Base-by-base conservation (phyloP, 2,113 vertebrate genomes). In the Zeus faber region DNA sequence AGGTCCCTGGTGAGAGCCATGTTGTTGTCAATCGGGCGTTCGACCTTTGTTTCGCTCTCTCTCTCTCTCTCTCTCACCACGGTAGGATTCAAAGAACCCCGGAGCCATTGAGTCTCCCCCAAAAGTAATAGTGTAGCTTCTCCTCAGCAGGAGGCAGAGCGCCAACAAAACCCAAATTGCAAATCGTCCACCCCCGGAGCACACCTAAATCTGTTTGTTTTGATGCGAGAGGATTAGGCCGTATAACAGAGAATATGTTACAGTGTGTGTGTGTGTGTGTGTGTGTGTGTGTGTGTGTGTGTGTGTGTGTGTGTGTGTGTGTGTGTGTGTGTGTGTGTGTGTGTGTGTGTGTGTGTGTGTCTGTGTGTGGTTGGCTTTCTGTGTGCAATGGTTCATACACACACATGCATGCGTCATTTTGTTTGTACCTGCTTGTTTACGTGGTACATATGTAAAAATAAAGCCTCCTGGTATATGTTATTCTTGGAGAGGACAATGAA, bases 41-140 rank as follows among this genome's bases (percentile, higher is more conserved):
- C 43, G 6, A 24, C 22, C 7, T 24, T 22, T 22, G 8, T 44
- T 7, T 43, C 14, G 8, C 4, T 20, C 17, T 20, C 40, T 43
- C 9, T 37, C 13, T 29, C 27, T 29, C 27, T 29, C 18, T 41
- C 27, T 58, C 54, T 18, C 46, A 23, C 54, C 11, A 27, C 72
- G 63, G 64, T 72, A 61, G 74, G 72, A 75, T 77, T 69, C 71
- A 69, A 60, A 37, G 62, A 37, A n/a, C 67, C 67, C 39, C 33
- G 79, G 65, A 73, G 73, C 76, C 74, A 77, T 79, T 45, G 17
- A 79, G 62, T 64, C 56, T 29, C 62, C 76, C 76, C 71, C 66
- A 77, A 75, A 79, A 77, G 73, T 82, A 81, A 81, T 74, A 37
- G 33, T n/a, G 13, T 37, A 70, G 65, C 60, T 73, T 75, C 71